These are phyloP conservation scores for Zaprionus lachaisei DNA, from an alignment of 1,140 invertebrate genomes.

Conservation along the genomic window DNA sequence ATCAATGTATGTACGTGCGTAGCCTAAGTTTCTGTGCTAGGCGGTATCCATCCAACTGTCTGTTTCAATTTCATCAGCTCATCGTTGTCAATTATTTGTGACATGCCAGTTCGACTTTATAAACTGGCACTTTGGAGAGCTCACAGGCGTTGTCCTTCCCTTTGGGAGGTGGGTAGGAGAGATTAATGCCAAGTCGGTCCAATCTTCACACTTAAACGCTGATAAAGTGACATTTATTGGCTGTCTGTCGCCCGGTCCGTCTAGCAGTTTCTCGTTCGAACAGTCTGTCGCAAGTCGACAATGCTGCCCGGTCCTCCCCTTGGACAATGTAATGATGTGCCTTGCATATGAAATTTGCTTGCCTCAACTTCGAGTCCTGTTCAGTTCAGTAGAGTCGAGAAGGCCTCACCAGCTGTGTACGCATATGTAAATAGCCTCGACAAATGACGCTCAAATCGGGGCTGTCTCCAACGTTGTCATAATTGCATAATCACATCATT, in stretches of 20 bases:
- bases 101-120: constrained; percentile 68
- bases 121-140: constrained; percentile 70
- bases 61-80: constrained; percentile 67
- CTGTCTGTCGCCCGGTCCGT: constrained; percentile 62
- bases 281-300: constrained; percentile 19
- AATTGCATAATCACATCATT: constrained; percentile 49
- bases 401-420: not conserved
- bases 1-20: constrained; percentile 6
- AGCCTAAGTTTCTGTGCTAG: not conserved
- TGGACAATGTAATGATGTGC: constrained; percentile 71
- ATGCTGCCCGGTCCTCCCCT: constrained; percentile 11
- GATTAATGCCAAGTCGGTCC: constrained; percentile 22
- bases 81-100: constrained; percentile 76
- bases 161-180: constrained; percentile 8
- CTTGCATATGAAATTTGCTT: constrained; percentile 62
- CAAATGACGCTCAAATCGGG: constrained; percentile 1
- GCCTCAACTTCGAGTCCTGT: not conserved
- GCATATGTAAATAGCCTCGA: constrained; percentile 28
- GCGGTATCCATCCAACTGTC: constrained; percentile 45
- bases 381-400: not conserved
- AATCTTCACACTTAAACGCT: constrained; percentile 57
- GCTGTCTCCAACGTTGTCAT: constrained; percentile 3
- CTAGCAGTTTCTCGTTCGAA: constrained; percentile 11
- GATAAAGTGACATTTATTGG: constrained; percentile 77
- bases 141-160: constrained; percentile 22